These are phyloP conservation scores for Abscondita cerata DNA, from an alignment of 2,888 invertebrate species.

Conservation along the genomic window DNA sequence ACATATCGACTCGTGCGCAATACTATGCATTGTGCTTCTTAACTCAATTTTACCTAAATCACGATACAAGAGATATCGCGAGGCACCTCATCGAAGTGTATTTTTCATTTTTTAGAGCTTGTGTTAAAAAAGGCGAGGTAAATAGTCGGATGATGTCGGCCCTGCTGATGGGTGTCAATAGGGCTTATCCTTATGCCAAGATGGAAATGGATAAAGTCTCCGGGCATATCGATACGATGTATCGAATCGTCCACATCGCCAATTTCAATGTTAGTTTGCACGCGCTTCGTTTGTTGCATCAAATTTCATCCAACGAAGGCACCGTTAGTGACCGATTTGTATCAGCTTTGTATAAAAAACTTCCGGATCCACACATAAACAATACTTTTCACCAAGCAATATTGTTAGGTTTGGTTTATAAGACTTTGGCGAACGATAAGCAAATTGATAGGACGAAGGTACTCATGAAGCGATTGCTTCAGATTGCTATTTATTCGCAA, in stretches of 20 bases:
- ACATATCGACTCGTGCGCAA: conserved; percentile 85
- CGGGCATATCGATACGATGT: conserved; percentile 77
- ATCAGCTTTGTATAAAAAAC: conserved; percentile 85
- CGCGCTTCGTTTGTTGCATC: conserved; percentile 66
- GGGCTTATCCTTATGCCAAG: conserved; percentile 85
- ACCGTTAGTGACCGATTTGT: conserved; percentile 74
- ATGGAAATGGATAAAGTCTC: conserved; percentile 64
- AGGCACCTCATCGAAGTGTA: conserved; percentile 88
- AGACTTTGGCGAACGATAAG: conserved; percentile 81
- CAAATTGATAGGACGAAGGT: conserved; percentile 76
- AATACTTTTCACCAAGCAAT: conserved; percentile 76
- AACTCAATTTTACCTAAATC: conserved; percentile 80
- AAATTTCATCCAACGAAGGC: conserved; percentile 64
- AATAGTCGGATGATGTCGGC: conserved; percentile 86
- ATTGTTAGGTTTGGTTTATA: conserved; percentile 86
- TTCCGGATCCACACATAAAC: conserved; percentile 77
- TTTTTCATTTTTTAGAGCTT: conserved; percentile 94
- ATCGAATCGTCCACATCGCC: conserved; percentile 80
- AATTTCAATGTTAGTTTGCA: conserved; percentile 73
- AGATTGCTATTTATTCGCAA: conserved; percentile 73
- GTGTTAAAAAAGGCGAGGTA: conserved; percentile 83
- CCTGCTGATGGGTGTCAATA: conserved; percentile 81
- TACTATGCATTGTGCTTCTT: conserved; percentile 94
- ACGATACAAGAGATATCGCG: conserved; percentile 78
- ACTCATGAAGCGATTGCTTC: conserved; percentile 85